Evolutionary conservation across 2,888 invertebrate genomes (phyloP).

Genomic region (Charanyca ferruginea): DNA sequence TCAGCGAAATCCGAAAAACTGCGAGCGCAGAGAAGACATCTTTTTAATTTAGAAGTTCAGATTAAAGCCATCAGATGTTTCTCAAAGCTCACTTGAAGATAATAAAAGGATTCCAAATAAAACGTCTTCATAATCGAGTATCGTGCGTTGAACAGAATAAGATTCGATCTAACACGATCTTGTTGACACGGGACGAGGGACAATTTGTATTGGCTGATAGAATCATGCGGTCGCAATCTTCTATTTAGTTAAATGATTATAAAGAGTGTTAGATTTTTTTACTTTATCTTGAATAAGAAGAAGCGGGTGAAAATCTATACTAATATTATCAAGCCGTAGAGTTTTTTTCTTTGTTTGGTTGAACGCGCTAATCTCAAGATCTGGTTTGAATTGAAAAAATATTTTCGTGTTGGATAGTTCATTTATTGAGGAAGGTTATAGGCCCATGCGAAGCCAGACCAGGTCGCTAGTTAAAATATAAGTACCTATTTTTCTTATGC

Average conservation of each 20-base stretch:
- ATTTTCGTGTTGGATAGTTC: too few species aligned
- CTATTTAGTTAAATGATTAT: constrained; percentile 25
- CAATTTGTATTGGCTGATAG: constrained; percentile 45
- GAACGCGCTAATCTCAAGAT: too few species aligned
- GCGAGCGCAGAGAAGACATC: constrained; percentile 30
- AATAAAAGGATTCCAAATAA: constrained; percentile 40
- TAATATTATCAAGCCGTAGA: too few species aligned
- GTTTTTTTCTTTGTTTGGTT: too few species aligned
- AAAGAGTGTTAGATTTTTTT: not conserved
- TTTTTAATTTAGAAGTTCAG: constrained; percentile 44
- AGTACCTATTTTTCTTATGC: too few species aligned
- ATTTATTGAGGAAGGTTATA: too few species aligned
- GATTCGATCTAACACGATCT: constrained; percentile 43
- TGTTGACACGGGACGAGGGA: constrained; percentile 29
- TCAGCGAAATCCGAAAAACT: constrained; percentile 28
- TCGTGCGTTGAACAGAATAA: constrained; percentile 41
- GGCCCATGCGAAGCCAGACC: too few species aligned
- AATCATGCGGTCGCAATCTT: constrained; percentile 25
- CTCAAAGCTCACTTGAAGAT: constrained; percentile 35
- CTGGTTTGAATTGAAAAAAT: too few species aligned
- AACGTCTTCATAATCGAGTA: constrained; percentile 34
- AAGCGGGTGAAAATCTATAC: too few species aligned
- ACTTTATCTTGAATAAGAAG: not conserved
- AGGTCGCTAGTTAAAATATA: too few species aligned
- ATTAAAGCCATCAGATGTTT: constrained; percentile 52